Base-by-base conservation (phyloP, 1,140 invertebrate species). In the Drosophila triauraria region DNA sequence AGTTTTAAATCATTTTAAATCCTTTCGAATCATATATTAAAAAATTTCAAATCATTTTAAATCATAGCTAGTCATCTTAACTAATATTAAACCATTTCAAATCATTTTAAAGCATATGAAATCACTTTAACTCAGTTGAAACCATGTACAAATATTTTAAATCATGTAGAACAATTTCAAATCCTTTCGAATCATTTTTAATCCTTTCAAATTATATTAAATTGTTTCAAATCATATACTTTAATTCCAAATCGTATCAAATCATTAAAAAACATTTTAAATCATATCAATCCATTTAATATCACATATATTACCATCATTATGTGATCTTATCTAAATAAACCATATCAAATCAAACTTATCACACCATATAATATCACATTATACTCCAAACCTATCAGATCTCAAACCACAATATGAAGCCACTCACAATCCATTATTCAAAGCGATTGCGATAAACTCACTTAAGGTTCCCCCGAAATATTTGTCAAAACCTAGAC, bases 401-500 rank as follows among this genome's bases (percentile, higher is more conserved):
- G 20, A 40, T 12, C 27, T 10, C 27, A 20, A 20, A 10, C 32
- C n/a, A 15, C 32, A 38, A 35, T 13, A 20, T 53, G 30, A 53
- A 17, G 35, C 30, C 6, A 38, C 51, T 54, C 4, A 17, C 17
- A 15, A 32, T 32, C 25, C 9, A 10, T 23, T 17, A 44, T 32
- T 40, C 27, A 25, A 32, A 30, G 8, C 10, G 38, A 17, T 30
- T 30, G 3, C 10, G n/a, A 32, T n/a, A 6, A 1, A 13, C 53
- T 56, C 13, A 10, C 20, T 25, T 13, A 17, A 8, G 35, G 32
- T 25, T 40, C n/a, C 10, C 20, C 25, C 25, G n/a, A 44, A 35
- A n/a, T 32, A 64, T 64, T 64, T 64, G 62, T 62, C 40, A 44
- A 40, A 20, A 12, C 3, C 17, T 23, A 20, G 42, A 56, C 48